Evolutionary conservation across 2,797 vertebrate species (phyloP), one percentile per base, ranked within the genome.

Genomic region (Phataginus tricuspis): DNA sequence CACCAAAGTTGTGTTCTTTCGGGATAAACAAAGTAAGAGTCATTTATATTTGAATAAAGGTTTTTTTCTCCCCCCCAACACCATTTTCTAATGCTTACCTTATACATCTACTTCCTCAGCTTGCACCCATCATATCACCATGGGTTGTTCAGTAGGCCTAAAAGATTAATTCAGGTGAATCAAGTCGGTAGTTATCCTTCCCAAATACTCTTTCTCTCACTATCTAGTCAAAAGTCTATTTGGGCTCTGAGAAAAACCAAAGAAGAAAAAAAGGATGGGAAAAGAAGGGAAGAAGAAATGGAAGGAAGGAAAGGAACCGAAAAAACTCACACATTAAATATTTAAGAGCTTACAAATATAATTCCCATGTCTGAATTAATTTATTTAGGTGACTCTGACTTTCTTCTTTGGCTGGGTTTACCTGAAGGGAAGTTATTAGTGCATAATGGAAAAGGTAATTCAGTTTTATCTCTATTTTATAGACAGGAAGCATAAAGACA

Each of bases 361-460:
- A 42, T 63, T 82, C 55, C 12, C 27, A 45, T 45, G 45, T 4
- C 8, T 49, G 19, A 66, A 98, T 97, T 99, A 98, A 71, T 86
- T 80, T 72, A 84, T 53, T 74, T 92, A 74, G 45, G 21, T 86
- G 12, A 31, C 25, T 55, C 77, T 78, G 39, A 69, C 10, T 93
- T 57, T 90, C 37, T 11, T 49, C 19, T 51, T 69, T 34, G 37
- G 19, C 31, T 72, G 71, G 2, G 1, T 89, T 74, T 53, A 79
- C 25, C 75, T 53, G 4, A 74, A 87, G 7, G 14, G 15, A 75
- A 5, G 23, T n/a, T 91, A 89, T 71, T 71, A 75, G n/a, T 12
- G 19, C 55, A 82, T 12, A 59, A 55, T 34, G n/a, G 51, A 31
- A 91, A 69, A 27, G 4, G 18, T 42, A 94, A 53, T 2, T 55